Percentiles rank a stretch among this genome's conserved stretches.
Conservation (phyloP, 92 coral and sea anemone species). For the Parazoanthus swiftii region DNA sequence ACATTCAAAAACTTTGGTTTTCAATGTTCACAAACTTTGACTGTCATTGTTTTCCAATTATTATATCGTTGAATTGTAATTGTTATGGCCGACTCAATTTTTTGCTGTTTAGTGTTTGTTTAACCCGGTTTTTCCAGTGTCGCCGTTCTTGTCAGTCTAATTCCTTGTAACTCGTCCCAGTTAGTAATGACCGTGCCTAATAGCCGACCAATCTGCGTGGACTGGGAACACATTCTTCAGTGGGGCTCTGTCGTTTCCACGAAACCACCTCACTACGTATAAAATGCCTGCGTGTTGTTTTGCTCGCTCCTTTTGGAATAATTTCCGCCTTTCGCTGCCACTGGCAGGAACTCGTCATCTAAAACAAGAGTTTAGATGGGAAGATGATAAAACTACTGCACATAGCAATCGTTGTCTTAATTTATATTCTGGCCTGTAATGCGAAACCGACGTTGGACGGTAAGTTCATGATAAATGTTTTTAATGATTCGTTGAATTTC, state of each 20-base stretch:
- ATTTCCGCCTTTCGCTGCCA: constrained; percentile 15
- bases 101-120: too few species aligned
- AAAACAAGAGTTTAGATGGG: neutral
- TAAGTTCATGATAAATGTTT: neutral
- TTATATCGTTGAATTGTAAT: too few species aligned
- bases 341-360: constrained; percentile 21
- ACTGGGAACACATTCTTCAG: neutral
- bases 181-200: neutral
- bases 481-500: neutral
- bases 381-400: constrained; percentile 15
- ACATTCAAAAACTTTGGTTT: too few species aligned
- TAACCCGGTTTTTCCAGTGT: too few species aligned
- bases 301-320: constrained; percentile 3
- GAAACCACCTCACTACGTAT: constrained; percentile 4
- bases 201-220: neutral
- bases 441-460: constrained; percentile 37
- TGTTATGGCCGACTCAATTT: too few species aligned
- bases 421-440: neutral
- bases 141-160: too few species aligned
- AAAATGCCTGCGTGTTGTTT: constrained; percentile 7
- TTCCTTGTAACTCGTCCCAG: too few species aligned
- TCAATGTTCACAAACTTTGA: too few species aligned
- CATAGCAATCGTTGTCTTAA: neutral
- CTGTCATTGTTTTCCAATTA: too few species aligned
- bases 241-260: neutral